These are phyloP conservation scores for Mechanitis messenoides DNA, from an alignment of 2,888 invertebrate genomes.

Conservation along the genomic window DNA sequence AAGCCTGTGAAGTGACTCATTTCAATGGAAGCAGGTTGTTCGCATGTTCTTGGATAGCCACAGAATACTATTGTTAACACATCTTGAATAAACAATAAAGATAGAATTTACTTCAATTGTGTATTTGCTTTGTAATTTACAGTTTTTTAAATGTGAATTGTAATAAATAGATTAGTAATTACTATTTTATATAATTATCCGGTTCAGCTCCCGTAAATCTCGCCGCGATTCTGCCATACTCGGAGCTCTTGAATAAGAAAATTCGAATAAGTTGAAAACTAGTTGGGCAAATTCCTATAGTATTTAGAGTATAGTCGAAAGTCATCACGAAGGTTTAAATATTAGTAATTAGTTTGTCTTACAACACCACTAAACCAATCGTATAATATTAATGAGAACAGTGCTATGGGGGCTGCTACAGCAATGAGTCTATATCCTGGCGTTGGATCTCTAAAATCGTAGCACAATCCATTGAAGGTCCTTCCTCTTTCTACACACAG, in stretches of 20 bases:
- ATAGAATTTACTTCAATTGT: not conserved
- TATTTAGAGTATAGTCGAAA: no score
- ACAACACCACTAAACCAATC: slow-evolving; percentile 67
- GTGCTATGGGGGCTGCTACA: slow-evolving; percentile 56
- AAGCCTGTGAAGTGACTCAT: no score
- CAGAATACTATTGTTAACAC: not conserved
- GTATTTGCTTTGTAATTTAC: not conserved
- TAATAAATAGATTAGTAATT: not conserved
- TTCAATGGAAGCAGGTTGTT: not conserved
- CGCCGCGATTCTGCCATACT: no score
- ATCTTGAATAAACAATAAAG: no score
- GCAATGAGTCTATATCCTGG: slow-evolving; percentile 61
- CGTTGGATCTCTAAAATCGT: slow-evolving; percentile 55
- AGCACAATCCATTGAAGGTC: slow-evolving; percentile 53
- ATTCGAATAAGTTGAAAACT: no score
- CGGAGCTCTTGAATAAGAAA: no score
- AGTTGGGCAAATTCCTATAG: no score
- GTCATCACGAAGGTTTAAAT: no score
- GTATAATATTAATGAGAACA: slow-evolving; percentile 62
- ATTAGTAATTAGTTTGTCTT: slow-evolving; percentile 51
- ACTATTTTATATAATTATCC: no score
- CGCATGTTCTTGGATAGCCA: not conserved
- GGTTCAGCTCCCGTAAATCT: no score
- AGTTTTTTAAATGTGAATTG: not conserved
- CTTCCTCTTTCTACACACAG: slow-evolving; percentile 51